Evolutionary conservation across 2,113 vertebrate species (phyloP).

Genomic region (Pao palembangensis): DNA sequence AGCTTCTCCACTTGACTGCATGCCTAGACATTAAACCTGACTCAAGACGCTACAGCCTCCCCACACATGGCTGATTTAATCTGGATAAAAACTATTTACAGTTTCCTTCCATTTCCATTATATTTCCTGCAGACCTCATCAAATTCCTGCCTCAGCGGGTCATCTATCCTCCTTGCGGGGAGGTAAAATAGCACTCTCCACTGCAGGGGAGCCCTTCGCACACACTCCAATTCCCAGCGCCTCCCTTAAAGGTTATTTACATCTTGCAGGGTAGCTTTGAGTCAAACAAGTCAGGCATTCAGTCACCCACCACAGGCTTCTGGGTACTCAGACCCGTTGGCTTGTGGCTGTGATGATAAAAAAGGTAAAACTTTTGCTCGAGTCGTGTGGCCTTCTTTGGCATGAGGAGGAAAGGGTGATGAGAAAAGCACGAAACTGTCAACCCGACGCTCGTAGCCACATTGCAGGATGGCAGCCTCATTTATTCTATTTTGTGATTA

Average conservation of each 20-base stretch:
- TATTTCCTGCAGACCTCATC: slow-evolving; percentile 6
- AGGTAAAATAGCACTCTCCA: neutral
- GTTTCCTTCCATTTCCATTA: neutral
- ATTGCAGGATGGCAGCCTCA: neutral
- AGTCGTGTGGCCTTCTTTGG: slow-evolving; percentile 46
- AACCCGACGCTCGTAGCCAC: slow-evolving; percentile 23
- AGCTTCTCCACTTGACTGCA: slow-evolving; percentile 62
- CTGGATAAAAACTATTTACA: slow-evolving; percentile 3
- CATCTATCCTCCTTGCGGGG: slow-evolving; percentile 6
- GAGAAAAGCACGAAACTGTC: slow-evolving; percentile 7
- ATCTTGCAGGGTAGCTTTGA: slow-evolving; percentile 28
- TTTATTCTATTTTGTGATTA: slow-evolving; percentile 20
- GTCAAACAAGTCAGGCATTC: slow-evolving; percentile 57
- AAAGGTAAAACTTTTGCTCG: slow-evolving; percentile 72
- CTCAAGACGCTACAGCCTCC: slow-evolving; percentile 20
- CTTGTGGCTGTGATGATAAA: slow-evolving; percentile 69
- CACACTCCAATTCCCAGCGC: slow-evolving; percentile 11
- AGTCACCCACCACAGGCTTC: slow-evolving; percentile 67
- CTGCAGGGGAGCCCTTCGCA: slow-evolving; percentile 10
- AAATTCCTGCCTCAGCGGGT: slow-evolving; percentile 11
- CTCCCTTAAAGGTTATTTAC: slow-evolving; percentile 28
- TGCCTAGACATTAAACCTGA: slow-evolving; percentile 33
- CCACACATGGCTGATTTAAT: slow-evolving; percentile 8
- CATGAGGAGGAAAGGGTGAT: slow-evolving; percentile 1
- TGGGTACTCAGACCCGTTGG: slow-evolving; percentile 71